Percentiles rank a stretch among this genome's conserved stretches.
phyloP scores from a whole-genome alignment of 1,140 invertebrate genomes.

The Calephelis virginiensis region DNA sequence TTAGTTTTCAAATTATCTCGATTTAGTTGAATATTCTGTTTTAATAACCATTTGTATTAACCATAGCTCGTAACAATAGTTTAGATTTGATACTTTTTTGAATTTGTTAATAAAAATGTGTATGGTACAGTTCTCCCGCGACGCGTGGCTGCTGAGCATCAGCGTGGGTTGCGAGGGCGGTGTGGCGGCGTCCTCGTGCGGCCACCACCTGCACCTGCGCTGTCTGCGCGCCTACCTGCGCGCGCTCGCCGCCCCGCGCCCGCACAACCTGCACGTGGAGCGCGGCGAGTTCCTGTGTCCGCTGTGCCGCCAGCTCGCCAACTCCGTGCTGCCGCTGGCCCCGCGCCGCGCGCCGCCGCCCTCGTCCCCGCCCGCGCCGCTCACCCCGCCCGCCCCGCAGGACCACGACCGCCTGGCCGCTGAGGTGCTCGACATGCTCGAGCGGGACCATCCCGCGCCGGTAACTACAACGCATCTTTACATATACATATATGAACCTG shows the following conservation, averaged over 20 bases:
- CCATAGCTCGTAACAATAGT: too few relatives aligned
- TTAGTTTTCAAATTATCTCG: too few relatives aligned
- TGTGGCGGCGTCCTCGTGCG: slow-evolving; percentile 96
- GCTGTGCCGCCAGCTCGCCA: slow-evolving; percentile 94
- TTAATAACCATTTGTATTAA: too few relatives aligned
- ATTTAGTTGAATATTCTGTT: too few relatives aligned
- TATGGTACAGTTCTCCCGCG: slow-evolving; percentile 50
- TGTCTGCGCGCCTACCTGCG: slow-evolving; percentile 94
- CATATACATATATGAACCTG: slow-evolving; percentile 54
- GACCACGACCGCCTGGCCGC: slow-evolving; percentile 23
- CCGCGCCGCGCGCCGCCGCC: slow-evolving; percentile 86
- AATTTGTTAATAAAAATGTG: too few relatives aligned
- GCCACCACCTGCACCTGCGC: slow-evolving; percentile 96
- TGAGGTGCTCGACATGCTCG: slow-evolving; percentile 63
- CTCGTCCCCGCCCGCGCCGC: slow-evolving; percentile 74
- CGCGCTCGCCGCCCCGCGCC: slow-evolving; percentile 86
- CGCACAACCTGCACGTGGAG: slow-evolving; percentile 86
- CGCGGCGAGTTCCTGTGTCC: slow-evolving; percentile 96
- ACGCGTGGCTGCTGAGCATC: slow-evolving; percentile 90
- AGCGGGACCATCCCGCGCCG: slow-evolving; percentile 82
- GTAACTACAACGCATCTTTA: too few relatives aligned
- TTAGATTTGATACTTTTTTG: too few relatives aligned
- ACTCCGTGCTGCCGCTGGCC: slow-evolving; percentile 93
- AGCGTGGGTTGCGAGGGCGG: slow-evolving; percentile 96
- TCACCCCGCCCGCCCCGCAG: slow-evolving; percentile 56